Evolutionary conservation across 2,888 invertebrate genomes (phyloP).

Genomic region (Alitta virens): DNA sequence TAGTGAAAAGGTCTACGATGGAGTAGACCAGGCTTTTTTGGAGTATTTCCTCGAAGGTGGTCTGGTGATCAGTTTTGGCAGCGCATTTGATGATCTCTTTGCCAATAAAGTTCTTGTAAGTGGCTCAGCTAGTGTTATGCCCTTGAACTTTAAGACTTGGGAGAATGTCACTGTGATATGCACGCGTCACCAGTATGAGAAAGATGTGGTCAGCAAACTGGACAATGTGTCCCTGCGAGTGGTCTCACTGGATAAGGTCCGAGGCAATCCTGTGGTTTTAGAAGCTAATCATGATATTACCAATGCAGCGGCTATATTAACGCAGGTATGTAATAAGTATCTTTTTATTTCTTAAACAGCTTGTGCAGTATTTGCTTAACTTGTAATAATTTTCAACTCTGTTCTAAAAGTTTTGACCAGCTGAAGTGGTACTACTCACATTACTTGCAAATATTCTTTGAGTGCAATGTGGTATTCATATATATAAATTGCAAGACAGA

Average conservation of each 20-base stretch:
- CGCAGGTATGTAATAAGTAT: constrained; percentile 30
- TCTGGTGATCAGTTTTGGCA: constrained; percentile 25
- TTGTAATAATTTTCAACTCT: no score
- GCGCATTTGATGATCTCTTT: constrained; percentile 26
- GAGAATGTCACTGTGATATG: constrained; percentile 34
- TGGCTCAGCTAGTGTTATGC: constrained; percentile 27
- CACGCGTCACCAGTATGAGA: constrained; percentile 33
- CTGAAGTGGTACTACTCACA: no score
- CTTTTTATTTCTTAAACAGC: no score
- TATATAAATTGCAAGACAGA: no score
- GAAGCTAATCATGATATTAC: constrained; percentile 22
- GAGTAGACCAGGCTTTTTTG: constrained; percentile 35
- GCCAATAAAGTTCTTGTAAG: constrained; percentile 12
- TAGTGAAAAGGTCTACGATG: constrained; percentile 37
- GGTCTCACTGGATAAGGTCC: constrained; percentile 21
- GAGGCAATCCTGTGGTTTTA: constrained; percentile 24
- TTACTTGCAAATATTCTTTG: no score
- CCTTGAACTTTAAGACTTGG: constrained; percentile 33
- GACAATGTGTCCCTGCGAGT: constrained; percentile 16
- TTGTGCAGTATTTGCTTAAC: no score
- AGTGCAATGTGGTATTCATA: no score
- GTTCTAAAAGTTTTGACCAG: no score
- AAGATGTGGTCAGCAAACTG: constrained; percentile 3
- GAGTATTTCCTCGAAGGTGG: constrained; percentile 39
- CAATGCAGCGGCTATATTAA: constrained; percentile 27